phyloP scores from a whole-genome alignment of 2,797 vertebrate species.

The Cossypha caffra region DNA sequence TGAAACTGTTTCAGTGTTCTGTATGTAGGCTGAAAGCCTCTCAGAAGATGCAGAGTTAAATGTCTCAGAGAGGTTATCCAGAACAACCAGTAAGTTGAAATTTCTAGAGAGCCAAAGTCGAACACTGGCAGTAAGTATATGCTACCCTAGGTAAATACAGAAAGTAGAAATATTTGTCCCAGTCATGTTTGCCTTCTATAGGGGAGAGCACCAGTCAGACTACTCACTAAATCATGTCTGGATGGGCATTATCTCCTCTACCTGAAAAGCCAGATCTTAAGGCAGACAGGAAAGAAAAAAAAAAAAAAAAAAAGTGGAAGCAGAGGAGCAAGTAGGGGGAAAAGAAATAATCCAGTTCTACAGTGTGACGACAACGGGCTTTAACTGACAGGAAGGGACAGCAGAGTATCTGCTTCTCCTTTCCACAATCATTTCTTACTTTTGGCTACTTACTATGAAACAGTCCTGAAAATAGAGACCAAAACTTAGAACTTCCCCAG shows the following conservation, averaged over 20 bases:
- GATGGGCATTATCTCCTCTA: not conserved
- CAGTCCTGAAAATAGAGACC: not conserved
- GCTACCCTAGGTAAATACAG: not conserved
- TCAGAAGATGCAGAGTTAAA: not conserved
- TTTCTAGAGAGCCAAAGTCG: not conserved
- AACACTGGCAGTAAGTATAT: not conserved
- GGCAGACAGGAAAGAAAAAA: not conserved
- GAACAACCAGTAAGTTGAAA: not conserved
- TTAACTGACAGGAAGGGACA: not conserved
- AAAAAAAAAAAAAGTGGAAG: not conserved
- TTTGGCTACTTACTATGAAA: not conserved
- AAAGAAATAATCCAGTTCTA: not conserved
- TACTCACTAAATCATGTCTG: not conserved
- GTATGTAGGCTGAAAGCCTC: not conserved
- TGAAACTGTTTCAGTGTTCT: not conserved
- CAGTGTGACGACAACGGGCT: not conserved
- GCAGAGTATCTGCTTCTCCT: not conserved
- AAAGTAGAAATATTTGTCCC: not conserved
- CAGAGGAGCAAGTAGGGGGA: not conserved
- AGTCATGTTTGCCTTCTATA: not conserved
- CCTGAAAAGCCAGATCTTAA: not conserved
- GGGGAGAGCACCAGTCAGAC: not conserved
- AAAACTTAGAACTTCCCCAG: not conserved
- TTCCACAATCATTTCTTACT: not conserved
- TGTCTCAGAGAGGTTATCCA: not conserved